Evolutionary conservation across 1,140 invertebrate genomes (phyloP).

Genomic region (Drosophila sp.): DNA sequence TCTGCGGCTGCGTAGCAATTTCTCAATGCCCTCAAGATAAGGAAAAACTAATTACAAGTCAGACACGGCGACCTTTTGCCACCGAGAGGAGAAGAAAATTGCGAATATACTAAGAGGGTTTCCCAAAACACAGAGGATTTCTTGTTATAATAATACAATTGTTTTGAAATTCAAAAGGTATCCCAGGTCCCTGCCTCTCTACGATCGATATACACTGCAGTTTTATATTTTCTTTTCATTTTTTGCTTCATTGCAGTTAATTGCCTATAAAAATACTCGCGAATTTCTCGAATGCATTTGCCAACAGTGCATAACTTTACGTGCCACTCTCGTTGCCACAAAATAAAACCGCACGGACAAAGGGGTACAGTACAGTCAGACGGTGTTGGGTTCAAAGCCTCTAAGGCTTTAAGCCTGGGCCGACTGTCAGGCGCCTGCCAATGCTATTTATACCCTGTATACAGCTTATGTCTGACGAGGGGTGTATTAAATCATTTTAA

Average conservation of each 20-base stretch:
- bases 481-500: too few species aligned
- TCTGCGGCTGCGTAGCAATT: slow-evolving; percentile 7
- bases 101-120: neutral
- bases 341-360: slow-evolving; percentile 4
- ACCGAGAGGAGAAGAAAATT: neutral
- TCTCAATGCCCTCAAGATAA: slow-evolving; percentile 10
- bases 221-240: too few species aligned
- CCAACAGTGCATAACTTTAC: slow-evolving; percentile 25
- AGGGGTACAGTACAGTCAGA: slow-evolving; percentile 1
- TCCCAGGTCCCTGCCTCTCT: neutral
- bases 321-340: slow-evolving; percentile 29
- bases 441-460: slow-evolving; percentile 15
- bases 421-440: slow-evolving; percentile 25
- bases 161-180: too few species aligned
- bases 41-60: slow-evolving; percentile 30
- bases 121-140: too few species aligned
- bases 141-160: too few species aligned
- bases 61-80: slow-evolving; percentile 2
- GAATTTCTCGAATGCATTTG: neutral
- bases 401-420: slow-evolving; percentile 5
- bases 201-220: neutral
- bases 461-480: neutral
- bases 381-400: slow-evolving; percentile 7
- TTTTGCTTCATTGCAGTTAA: slow-evolving; percentile 15
- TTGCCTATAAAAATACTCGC: neutral